Evolutionary conservation across 2,888 invertebrate genomes (phyloP).

Genomic region (Calliopum simillimum): DNA sequence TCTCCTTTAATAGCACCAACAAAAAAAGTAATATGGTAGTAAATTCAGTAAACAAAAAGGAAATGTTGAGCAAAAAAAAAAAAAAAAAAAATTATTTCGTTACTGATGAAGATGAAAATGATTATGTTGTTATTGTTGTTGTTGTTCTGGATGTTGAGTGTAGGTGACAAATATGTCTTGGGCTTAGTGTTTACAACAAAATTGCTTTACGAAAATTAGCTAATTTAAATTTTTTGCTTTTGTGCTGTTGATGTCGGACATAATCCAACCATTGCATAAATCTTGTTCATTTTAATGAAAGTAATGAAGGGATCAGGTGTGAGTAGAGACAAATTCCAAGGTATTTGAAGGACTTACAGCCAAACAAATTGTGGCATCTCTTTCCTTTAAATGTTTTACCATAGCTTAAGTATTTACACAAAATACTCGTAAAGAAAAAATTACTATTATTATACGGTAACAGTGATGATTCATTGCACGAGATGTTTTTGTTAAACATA

Average conservation of each 20-base stretch:
- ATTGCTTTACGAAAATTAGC: constrained; percentile 1
- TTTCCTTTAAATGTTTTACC: too few species aligned
- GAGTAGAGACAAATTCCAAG: neutral
- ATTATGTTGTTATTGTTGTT: neutral
- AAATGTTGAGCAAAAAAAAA: neutral
- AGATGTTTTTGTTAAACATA: too few species aligned
- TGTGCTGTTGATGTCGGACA: neutral
- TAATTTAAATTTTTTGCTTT: constrained; percentile 8
- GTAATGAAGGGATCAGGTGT: neutral
- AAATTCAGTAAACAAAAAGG: neutral
- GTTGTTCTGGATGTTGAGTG: too few species aligned
- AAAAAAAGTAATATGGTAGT: neutral
- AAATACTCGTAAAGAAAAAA: too few species aligned
- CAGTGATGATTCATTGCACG: too few species aligned
- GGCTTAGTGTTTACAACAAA: neutral
- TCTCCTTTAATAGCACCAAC: neutral
- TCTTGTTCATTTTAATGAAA: constrained; percentile 7
- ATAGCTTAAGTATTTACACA: too few species aligned
- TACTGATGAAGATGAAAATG: neutral
- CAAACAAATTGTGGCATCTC: too few species aligned
- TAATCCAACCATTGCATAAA: neutral
- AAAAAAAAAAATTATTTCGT: too few species aligned
- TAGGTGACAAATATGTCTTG: constrained; percentile 11
- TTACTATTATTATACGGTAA: too few species aligned
- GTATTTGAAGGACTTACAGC: too few species aligned